Evolutionary conservation across 2,888 invertebrate genomes (phyloP).

Genomic region (Drosophila quinaria): DNA sequence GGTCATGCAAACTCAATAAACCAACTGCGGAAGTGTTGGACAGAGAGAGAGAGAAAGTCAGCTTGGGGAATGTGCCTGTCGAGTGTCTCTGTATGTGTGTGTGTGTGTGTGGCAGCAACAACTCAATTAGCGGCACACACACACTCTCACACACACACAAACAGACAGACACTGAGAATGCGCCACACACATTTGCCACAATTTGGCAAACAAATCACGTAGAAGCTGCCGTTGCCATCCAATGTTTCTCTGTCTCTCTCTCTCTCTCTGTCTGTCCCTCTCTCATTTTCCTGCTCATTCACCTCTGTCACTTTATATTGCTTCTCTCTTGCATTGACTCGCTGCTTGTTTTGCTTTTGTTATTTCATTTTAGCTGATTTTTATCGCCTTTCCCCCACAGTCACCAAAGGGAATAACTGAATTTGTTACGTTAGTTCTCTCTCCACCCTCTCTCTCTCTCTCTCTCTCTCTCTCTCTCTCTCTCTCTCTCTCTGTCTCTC

Average conservation of each 20-base stretch:
- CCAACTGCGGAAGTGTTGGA: conserved; percentile 51
- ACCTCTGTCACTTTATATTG: conserved; percentile 21
- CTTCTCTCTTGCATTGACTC: conserved; percentile 15
- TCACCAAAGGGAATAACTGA: conserved; percentile 34
- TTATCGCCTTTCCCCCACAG: not conserved
- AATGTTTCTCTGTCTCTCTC: not conserved
- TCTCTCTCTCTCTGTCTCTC: conserved; percentile 3
- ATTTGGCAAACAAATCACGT: conserved; percentile 79
- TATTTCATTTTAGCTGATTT: conserved; percentile 61
- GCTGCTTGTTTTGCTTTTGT: conserved; percentile 43
- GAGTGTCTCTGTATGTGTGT: conserved; percentile 11
- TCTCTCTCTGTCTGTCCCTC: not conserved
- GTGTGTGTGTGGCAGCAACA: conserved; percentile 37
- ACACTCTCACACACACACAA: conserved; percentile 40
- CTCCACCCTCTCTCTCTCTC: not conserved
- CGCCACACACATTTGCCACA: conserved; percentile 67
- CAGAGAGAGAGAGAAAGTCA: not conserved
- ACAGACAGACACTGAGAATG: conserved; percentile 36
- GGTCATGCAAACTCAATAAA: conserved; percentile 79
- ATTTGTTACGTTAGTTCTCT: conserved; percentile 38
- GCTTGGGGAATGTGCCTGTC: conserved; percentile 15
- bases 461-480: conserved; percentile 11
- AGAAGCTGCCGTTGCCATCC: conserved; percentile 41
- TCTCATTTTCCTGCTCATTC: not conserved
- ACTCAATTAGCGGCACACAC: conserved; percentile 52